These are phyloP conservation scores for Drosophila demipolita DNA, from an alignment of 2,888 invertebrate species.

Conservation along the genomic window DNA sequence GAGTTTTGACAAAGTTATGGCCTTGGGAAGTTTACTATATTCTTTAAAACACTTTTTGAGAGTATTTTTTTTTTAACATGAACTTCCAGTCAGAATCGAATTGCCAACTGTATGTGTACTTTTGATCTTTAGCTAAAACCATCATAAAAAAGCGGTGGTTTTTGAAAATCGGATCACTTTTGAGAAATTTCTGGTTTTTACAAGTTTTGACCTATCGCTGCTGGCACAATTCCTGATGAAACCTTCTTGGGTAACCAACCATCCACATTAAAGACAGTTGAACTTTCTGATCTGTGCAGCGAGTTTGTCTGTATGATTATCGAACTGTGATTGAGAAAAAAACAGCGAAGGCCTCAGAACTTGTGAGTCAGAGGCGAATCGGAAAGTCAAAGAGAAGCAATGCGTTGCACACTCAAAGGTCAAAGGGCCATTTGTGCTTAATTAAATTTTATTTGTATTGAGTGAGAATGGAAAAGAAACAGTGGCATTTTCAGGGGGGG, in stretches of 20 bases:
- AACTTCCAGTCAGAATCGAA: neutral
- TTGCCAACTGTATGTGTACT: neutral
- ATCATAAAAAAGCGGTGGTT: neutral
- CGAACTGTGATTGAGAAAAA: neutral
- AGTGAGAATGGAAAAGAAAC: constrained; percentile 19
- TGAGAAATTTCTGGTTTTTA: neutral
- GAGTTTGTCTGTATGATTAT: neutral
- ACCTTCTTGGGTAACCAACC: neutral
- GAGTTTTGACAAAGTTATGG: neutral
- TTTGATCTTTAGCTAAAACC: neutral
- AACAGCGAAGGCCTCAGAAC: neutral
- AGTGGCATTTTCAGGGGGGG: constrained; percentile 2
- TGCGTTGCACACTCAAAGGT: constrained; percentile 37
- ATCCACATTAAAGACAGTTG: neutral
- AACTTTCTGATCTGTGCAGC: neutral
- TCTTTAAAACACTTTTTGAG: neutral
- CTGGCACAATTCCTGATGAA: neutral
- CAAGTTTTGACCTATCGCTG: neutral
- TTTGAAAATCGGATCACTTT: neutral
- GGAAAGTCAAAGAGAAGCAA: constrained; percentile 6
- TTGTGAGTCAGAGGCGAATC: constrained; percentile 1
- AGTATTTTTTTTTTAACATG: neutral
- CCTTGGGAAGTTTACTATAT: neutral
- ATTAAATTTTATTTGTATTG: constrained; percentile 63
- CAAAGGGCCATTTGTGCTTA: constrained; percentile 56